Evolutionary conservation across 2,797 vertebrate genomes (phyloP).

Genomic region (Pangasius macronema): DNA sequence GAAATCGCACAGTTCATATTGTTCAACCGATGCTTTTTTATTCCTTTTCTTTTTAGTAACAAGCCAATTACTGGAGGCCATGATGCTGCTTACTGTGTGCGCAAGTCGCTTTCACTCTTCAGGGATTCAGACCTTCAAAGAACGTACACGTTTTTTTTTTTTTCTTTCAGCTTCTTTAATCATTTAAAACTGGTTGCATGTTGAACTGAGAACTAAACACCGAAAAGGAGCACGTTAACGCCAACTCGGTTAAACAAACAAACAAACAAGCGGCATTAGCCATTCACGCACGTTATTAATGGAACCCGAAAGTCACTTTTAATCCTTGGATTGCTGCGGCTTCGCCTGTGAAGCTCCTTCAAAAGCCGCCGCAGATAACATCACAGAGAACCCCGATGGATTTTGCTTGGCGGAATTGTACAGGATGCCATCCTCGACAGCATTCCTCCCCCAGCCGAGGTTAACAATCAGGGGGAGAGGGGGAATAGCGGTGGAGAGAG

Average conservation of each 20-base stretch:
- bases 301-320: constrained; percentile 20
- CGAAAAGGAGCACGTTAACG: not conserved
- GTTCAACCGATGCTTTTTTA: not conserved
- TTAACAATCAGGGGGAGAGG: constrained; percentile 45
- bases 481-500: constrained; percentile 4
- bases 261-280: constrained; percentile 33
- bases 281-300: constrained; percentile 31
- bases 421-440: constrained; percentile 54
- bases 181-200: constrained; percentile 43
- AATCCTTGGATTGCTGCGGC: constrained; percentile 19
- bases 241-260: constrained; percentile 6
- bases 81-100: constrained; percentile 11
- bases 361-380: constrained; percentile 56
- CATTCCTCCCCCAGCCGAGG: constrained; percentile 49
- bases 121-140: constrained; percentile 53
- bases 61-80: constrained; percentile 47
- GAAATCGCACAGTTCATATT: not conserved
- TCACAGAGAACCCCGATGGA: constrained; percentile 52
- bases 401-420: constrained; percentile 62
- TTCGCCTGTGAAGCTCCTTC: constrained; percentile 30
- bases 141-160: constrained; percentile 29
- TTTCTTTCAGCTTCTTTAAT: constrained; percentile 44
- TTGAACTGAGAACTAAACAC: constrained; percentile 31
- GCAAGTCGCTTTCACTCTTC: constrained; percentile 28
- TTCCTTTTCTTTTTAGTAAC: constrained; percentile 32